Evolutionary conservation across 1,140 invertebrate genomes (phyloP).

Genomic region (Drosophila tsacasi): DNA sequence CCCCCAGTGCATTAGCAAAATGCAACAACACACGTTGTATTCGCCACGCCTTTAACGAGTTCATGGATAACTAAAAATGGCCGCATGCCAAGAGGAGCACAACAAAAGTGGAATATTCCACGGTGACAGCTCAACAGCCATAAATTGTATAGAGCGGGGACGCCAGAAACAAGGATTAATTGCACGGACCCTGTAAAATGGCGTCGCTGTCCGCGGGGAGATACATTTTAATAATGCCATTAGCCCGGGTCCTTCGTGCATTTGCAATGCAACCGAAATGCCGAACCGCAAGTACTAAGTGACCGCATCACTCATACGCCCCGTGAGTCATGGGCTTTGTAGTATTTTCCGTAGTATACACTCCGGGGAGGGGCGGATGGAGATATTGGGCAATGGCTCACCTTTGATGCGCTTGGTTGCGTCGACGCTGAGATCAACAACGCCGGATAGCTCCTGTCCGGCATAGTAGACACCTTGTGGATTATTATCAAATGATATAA

Average conservation of each 20-base stretch:
- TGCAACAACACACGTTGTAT: slow-evolving; percentile 40
- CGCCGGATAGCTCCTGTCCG: slow-evolving; percentile 86
- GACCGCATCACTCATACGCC: slow-evolving; percentile 59
- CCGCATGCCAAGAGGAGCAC: slow-evolving; percentile 68
- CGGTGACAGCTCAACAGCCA: slow-evolving; percentile 14
- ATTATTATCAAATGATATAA: slow-evolving; percentile 87
- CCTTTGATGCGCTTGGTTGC: slow-evolving; percentile 83
- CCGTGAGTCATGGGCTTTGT: slow-evolving; percentile 56
- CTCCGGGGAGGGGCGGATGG: neutral
- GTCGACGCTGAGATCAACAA: slow-evolving; percentile 84
- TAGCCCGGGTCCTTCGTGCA: slow-evolving; percentile 54
- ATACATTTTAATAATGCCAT: slow-evolving; percentile 58
- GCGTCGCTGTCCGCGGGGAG: slow-evolving; percentile 14
- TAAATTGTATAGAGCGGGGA: neutral
- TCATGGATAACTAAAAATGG: slow-evolving; percentile 81
- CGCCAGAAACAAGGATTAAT: slow-evolving; percentile 57
- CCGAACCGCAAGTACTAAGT: slow-evolving; percentile 22
- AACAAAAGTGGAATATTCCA: slow-evolving; percentile 16
- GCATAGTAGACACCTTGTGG: slow-evolving; percentile 86
- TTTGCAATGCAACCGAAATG: slow-evolving; percentile 31
- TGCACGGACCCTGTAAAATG: slow-evolving; percentile 53
- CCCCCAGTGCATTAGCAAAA: neutral
- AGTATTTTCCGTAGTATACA: slow-evolving; percentile 11
- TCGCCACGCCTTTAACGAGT: slow-evolving; percentile 76
- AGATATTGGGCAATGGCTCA: slow-evolving; percentile 23